These are phyloP conservation scores for Heteronetta atricapilla DNA, from an alignment of 2,113 vertebrate species.

Conservation along the genomic window DNA sequence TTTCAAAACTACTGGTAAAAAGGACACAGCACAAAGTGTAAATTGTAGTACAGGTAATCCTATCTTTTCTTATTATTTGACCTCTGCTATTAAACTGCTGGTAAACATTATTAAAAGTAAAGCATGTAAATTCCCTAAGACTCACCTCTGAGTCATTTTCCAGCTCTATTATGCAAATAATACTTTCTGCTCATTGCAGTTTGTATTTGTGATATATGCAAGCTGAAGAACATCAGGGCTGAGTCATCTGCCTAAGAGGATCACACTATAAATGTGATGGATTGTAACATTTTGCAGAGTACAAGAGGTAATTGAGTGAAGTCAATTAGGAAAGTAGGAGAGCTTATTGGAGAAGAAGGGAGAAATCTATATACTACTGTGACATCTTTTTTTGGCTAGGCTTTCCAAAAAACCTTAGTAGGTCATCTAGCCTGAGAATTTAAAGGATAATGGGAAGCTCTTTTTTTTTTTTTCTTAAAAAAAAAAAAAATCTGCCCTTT, in stretches of 20 bases:
- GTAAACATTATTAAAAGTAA: constrained; percentile 24
- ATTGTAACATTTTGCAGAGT: constrained; percentile 40
- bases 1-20: not conserved
- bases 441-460: not conserved
- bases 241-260: constrained; percentile 53
- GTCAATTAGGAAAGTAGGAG: constrained; percentile 61
- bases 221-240: constrained; percentile 21
- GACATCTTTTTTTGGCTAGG: not conserved
- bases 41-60: not conserved
- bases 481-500: not conserved
- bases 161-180: constrained; percentile 42
- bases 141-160: constrained; percentile 30
- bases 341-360: not conserved
- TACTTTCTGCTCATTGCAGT: constrained; percentile 7
- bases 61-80: not conserved
- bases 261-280: constrained; percentile 43
- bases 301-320: constrained; percentile 56
- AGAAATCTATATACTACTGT: constrained; percentile 19
- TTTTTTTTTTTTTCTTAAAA: not conserved
- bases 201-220: not conserved
- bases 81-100: not conserved
- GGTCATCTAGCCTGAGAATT: not conserved
- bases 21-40: not conserved
- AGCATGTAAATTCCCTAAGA: not conserved
- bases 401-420: constrained; percentile 14